A percentile compares a stretch with the other conserved stretches of the same genome.
These are phyloP conservation scores for Aphidius ervi DNA, from an alignment of 1,140 invertebrate genomes.

Conservation along the genomic window DNA sequence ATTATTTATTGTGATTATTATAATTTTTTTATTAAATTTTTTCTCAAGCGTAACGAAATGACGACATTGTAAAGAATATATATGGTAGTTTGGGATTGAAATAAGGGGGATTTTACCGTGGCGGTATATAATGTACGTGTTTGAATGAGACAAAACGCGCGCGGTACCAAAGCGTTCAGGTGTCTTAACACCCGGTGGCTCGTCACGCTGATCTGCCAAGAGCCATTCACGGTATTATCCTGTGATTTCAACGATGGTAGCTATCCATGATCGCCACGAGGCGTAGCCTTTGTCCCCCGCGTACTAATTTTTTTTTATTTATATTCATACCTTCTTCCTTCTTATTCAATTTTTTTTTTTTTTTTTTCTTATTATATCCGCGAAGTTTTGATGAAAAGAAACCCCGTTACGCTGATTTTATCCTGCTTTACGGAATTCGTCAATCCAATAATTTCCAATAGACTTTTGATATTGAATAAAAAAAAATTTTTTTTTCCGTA, in stretches of 20 bases:
- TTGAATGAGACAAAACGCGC: not conserved
- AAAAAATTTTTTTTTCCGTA: too few species aligned
- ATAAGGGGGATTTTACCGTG: too few species aligned
- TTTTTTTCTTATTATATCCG: constrained; percentile 38
- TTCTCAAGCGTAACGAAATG: not conserved
- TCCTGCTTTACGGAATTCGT: too few species aligned
- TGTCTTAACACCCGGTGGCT: constrained; percentile 19
- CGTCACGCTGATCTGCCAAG: constrained; percentile 25
- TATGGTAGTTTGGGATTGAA: too few species aligned
- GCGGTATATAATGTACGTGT: too few species aligned
- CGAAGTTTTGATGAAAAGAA: constrained; percentile 26
- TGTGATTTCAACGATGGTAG: constrained; percentile 29
- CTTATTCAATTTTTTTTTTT: constrained; percentile 2
- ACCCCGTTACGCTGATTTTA: too few species aligned
- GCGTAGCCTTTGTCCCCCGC: constrained; percentile 7
- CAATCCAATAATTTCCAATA: too few species aligned
- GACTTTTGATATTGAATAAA: too few species aligned
- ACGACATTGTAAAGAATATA: not conserved
- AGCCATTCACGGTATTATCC: constrained; percentile 30
- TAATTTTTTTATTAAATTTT: not conserved
- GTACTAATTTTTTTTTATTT: constrained; percentile 6
- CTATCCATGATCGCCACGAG: constrained; percentile 3
- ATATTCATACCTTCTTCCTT: not conserved
- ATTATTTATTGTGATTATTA: not conserved
- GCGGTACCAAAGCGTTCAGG: constrained; percentile 5